Conservation (phyloP, 1,140 invertebrate genomes). For the Brachionus rotundiformis region DNA sequence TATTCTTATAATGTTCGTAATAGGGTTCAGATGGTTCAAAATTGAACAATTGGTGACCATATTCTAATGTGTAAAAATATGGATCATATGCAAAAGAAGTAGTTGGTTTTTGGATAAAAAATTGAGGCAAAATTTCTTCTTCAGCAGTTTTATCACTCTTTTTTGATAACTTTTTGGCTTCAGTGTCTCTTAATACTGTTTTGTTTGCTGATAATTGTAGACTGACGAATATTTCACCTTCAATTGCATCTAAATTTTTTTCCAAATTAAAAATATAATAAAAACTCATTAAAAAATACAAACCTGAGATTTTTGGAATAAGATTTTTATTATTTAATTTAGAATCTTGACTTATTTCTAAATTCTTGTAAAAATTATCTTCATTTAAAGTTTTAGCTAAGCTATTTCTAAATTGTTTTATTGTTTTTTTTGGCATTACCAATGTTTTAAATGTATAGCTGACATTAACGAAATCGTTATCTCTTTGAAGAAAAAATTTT, state of each 20-base stretch:
- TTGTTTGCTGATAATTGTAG: neutral
- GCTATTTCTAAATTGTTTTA: constrained; percentile 4
- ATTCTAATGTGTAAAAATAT: neutral
- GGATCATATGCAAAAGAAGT: neutral
- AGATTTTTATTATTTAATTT: neutral
- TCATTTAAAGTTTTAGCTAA: neutral
- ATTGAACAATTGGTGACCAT: neutral
- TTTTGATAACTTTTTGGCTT: neutral
- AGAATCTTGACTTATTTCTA: neutral
- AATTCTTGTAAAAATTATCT: neutral
- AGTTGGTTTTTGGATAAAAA: neutral
- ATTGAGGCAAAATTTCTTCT: neutral
- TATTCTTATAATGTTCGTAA: neutral
- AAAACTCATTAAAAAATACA: neutral
- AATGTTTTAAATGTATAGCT: constrained; percentile 3
- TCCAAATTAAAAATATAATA: neutral
- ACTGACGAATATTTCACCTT: neutral
- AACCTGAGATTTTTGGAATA: neutral
- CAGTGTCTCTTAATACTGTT: neutral
- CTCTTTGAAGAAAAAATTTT: neutral
- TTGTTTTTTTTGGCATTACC: neutral
- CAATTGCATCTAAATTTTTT: neutral
- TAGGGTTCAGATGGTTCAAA: neutral
- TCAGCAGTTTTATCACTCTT: neutral
- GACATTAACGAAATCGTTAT: neutral